Percentiles rank a stretch among this genome's conserved stretches.
phyloP scores from a whole-genome alignment of 2,113 vertebrate genomes.

The Chlamydotis undulata region DNA sequence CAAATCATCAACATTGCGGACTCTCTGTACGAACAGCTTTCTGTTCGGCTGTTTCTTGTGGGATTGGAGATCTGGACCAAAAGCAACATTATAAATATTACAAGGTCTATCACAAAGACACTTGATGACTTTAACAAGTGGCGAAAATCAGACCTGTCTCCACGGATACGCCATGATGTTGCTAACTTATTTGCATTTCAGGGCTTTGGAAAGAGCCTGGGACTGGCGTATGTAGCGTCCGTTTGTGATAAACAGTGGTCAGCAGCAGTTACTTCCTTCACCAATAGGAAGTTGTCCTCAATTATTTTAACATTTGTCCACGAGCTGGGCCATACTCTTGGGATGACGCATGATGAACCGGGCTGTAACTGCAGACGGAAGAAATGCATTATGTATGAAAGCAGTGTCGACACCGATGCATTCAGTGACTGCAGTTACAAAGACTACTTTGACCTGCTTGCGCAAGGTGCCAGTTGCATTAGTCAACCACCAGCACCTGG shows the following conservation, averaged over 20 bases:
- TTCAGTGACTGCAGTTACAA: slow-evolving; percentile 75
- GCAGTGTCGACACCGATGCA: not conserved
- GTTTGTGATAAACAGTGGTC: not conserved
- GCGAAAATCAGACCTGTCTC: not conserved
- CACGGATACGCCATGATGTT: slow-evolving; percentile 6
- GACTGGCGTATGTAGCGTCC: not conserved
- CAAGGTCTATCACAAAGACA: not conserved
- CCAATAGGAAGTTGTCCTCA: not conserved
- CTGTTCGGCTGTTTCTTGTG: not conserved
- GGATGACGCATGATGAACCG: not conserved
- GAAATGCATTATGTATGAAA: slow-evolving; percentile 22
- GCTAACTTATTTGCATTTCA: slow-evolving; percentile 48
- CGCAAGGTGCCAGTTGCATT: rapidly evolving
- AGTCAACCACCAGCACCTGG: not conserved
- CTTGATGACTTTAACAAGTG: not conserved
- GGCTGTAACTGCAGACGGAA: slow-evolving; percentile 30
- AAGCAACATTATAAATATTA: not conserved
- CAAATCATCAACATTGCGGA: slow-evolving; percentile 26
- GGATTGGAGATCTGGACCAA: slow-evolving; percentile 72
- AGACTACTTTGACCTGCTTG: not conserved
- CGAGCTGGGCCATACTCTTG: slow-evolving; percentile 71
- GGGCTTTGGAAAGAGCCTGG: slow-evolving; percentile 30
- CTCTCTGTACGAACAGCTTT: not conserved
- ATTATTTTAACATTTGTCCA: slow-evolving; percentile 37
- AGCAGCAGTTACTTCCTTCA: slow-evolving; percentile 4